Conservation (phyloP, 2,797 vertebrate genomes). For the Rhynchotus rufescens region DNA sequence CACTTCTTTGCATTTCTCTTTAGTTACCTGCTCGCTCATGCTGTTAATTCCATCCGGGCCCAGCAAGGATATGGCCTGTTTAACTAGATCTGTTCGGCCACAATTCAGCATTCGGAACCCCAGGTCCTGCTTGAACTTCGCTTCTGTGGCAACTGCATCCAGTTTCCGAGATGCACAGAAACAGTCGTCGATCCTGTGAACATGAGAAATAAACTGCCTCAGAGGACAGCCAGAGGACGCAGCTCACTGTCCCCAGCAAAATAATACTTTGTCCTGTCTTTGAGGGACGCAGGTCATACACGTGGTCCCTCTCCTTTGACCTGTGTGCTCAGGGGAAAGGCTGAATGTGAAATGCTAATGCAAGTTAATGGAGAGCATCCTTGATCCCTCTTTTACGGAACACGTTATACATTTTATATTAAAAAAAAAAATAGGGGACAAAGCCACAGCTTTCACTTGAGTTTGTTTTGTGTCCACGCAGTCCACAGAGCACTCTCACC, state of each 20-base stretch:
- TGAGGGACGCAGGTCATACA: constrained; percentile 11
- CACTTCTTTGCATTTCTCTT: background rate
- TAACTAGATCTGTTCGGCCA: constrained; percentile 95
- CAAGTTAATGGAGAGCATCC: constrained; percentile 39
- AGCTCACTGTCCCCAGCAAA: background rate
- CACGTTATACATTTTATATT: background rate
- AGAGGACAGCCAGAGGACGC: constrained; percentile 38
- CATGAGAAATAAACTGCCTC: background rate
- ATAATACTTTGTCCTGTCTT: background rate
- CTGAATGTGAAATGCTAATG: constrained; percentile 30
- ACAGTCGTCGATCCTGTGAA: constrained; percentile 94
- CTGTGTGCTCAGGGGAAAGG: background rate
- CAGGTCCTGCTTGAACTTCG: constrained; percentile 96
- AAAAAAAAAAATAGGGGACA: background rate
- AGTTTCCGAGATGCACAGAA: constrained; percentile 95
- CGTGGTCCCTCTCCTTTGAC: constrained; percentile 26
- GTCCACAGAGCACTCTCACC: background rate
- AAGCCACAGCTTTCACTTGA: background rate
- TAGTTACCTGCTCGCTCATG: constrained; percentile 94
- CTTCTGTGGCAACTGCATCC: constrained; percentile 94
- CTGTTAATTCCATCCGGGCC: constrained; percentile 96
- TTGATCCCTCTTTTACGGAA: background rate
- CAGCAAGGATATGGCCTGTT: constrained; percentile 93
- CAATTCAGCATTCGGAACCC: constrained; percentile 99
- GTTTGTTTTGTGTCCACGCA: background rate